Evolutionary conservation across 2,888 invertebrate genomes (phyloP), one percentile per base, ranked within the genome.

Genomic region (Drosophila longiperda): DNA sequence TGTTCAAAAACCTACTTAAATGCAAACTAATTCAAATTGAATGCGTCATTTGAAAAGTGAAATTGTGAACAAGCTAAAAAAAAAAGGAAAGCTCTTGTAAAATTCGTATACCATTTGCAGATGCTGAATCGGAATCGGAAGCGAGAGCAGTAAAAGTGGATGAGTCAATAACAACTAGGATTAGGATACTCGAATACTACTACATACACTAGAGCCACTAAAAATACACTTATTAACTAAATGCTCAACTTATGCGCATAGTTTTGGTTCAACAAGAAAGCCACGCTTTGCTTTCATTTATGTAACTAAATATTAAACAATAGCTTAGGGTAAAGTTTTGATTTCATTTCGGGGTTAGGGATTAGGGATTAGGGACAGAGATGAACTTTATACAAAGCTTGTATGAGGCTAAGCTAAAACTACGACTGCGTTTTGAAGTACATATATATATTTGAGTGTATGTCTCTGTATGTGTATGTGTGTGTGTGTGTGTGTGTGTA

Each of bases 181-280:
- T 45, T 78, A 66, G 78, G 49, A 53, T 34, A 50, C 61, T 71
- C 45, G 45, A 49, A 29, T 17, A 29, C 29, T 49, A 62, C 36
- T 38, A 45, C 60, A 57, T 57, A 54, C 38, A 38, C 48, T 53
- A 45, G 54, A 54, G 32, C 48, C 50, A 73, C 64, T 73, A 45
- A 50, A 73, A 58, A 69, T 75, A 73, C 42, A 61, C 81, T 81
- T 83, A 81, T 42, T 33, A 68, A 67, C 75, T 84, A 73, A 66
- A 73, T 75, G 54, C 59, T 68, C 73, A 75, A 79, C 83, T 86
- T 87, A 84, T 76, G 71, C 66, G 75, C 57, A 67, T 87, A 84
- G 80, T 87, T 86, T 86, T 86, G 85, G 85, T 86, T 86, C 87
- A 86, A 86, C 89, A 86, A 76, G 82, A 82, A 82, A 82, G 81